Evolutionary conservation across 2,888 invertebrate genomes (phyloP).

Genomic region (Heliconius aoede): DNA sequence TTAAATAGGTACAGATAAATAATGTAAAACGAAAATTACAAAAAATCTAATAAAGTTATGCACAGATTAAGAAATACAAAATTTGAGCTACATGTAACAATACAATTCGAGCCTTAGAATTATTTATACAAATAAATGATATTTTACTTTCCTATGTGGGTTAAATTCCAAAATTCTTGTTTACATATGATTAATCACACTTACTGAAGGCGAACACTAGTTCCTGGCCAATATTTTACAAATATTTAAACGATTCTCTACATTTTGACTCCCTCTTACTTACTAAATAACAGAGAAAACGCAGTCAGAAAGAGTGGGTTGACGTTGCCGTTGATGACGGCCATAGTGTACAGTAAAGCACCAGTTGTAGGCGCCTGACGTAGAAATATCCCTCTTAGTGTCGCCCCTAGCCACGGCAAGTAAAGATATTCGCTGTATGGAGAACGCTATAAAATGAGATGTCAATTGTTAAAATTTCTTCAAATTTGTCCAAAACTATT

Average conservation of each 20-base stretch:
- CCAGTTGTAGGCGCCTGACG: constrained; percentile 71
- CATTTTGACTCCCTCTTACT: constrained; percentile 53
- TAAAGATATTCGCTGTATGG: constrained; percentile 73
- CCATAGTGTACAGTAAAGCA: constrained; percentile 72
- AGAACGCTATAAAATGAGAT: constrained; percentile 58
- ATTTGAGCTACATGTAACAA: background rate
- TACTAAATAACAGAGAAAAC: constrained; percentile 68
- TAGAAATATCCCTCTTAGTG: constrained; percentile 67
- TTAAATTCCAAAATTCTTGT: background rate
- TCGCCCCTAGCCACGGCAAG: constrained; percentile 73
- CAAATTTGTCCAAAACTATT: background rate
- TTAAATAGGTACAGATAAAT: background rate
- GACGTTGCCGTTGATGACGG: constrained; percentile 63
- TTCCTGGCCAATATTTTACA: background rate
- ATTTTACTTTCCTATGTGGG: background rate
- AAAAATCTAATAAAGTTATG: background rate
- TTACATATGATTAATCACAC: background rate
- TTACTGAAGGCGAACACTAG: background rate
- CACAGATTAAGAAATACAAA: background rate
- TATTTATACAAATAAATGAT: background rate
- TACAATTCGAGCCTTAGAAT: too few relatives aligned
- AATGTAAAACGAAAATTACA: background rate
- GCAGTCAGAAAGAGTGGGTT: constrained; percentile 68
- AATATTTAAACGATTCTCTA: background rate
- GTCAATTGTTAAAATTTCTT: background rate